Conservation (phyloP, 2,888 invertebrate species). For the Arge pagana region DNA sequence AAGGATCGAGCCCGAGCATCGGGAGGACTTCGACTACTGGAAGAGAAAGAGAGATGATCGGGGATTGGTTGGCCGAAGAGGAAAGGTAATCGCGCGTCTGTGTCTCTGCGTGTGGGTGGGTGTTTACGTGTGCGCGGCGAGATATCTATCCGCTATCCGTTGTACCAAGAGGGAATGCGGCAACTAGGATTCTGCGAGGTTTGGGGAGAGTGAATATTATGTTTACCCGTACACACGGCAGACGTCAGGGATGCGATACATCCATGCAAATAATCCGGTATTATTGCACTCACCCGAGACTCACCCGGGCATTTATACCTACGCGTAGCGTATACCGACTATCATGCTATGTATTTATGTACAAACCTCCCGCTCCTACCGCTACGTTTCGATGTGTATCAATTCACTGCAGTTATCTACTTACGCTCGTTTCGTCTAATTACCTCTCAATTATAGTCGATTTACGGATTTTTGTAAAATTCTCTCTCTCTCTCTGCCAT, state of each 20-base stretch:
- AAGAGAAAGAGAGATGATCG: background rate
- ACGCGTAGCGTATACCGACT: background rate
- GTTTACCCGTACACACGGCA: constrained; percentile 56
- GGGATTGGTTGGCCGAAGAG: constrained; percentile 9
- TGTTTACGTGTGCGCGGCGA: background rate
- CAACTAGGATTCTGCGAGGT: background rate
- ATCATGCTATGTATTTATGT: background rate
- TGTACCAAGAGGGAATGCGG: constrained; percentile 11
- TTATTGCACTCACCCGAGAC: constrained; percentile 56
- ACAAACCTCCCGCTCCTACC: background rate
- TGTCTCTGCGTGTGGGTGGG: background rate
- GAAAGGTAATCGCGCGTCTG: constrained; percentile 4
- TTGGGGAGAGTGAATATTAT: constrained; percentile 54
- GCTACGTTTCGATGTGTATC: background rate
- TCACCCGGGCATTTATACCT: constrained; percentile 27
- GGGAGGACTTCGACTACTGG: constrained; percentile 1
- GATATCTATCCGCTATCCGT: background rate
- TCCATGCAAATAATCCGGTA: constrained; percentile 59
- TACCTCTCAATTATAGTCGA: no score
- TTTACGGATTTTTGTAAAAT: no score
- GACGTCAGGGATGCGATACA: constrained; percentile 30
- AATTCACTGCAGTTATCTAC: no score
- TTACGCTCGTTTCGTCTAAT: no score
- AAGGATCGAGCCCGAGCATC: background rate
- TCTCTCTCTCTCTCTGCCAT: background rate